Evolutionary conservation across 1,140 invertebrate genomes (phyloP).

Genomic region (Yoshiicerus persimilis): DNA sequence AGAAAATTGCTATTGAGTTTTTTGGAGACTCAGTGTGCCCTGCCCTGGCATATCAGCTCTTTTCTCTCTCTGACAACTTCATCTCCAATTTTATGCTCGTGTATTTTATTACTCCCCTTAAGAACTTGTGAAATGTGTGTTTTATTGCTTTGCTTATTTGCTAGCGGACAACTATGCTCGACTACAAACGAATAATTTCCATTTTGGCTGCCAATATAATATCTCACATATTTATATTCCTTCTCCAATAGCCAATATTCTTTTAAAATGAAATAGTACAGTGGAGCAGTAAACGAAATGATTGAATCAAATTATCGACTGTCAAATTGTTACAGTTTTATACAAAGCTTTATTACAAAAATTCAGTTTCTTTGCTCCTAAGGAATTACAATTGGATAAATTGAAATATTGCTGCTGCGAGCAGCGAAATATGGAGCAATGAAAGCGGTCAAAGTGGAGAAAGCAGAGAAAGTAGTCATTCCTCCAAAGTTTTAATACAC

Average conservation of each 20-base stretch:
- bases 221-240: neutral
- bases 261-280: neutral
- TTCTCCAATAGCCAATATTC: neutral
- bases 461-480: neutral
- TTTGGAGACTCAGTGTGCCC: neutral
- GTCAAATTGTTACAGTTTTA: neutral
- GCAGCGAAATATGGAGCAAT: neutral
- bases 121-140: neutral
- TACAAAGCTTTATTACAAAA: neutral
- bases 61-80: neutral
- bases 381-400: neutral
- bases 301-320: neutral
- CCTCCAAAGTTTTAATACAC: neutral
- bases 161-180: neutral
- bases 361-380: neutral
- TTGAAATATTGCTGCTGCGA: neutral
- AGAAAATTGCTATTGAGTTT: constrained; percentile 5
- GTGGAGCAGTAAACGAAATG: neutral
- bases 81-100: neutral
- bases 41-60: neutral
- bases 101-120: neutral
- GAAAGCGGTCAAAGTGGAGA: neutral
- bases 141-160: neutral
- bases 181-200: neutral
- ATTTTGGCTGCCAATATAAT: neutral